phyloP scores from a whole-genome alignment of 2,888 invertebrate species.

The Chrysolina americana region DNA sequence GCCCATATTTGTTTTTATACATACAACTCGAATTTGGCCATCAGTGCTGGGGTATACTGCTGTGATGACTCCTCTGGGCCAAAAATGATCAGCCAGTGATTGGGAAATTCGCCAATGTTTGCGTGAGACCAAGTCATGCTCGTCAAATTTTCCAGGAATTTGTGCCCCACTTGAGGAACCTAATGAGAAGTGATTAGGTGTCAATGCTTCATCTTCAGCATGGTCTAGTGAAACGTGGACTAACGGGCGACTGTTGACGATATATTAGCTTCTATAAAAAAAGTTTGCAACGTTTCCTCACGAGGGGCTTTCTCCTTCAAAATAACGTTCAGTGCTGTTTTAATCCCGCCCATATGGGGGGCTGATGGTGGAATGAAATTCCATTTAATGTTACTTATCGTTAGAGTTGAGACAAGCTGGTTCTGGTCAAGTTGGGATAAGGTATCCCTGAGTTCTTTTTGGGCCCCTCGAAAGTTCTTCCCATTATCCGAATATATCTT shows the following conservation, averaged over 20 bases:
- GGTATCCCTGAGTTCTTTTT: neutral
- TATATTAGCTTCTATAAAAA: too few species aligned
- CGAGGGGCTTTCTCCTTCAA: too few species aligned
- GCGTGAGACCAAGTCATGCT: too few species aligned
- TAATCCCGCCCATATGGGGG: neutral
- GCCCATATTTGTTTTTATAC: neutral
- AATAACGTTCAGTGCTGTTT: too few species aligned
- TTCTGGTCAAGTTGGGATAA: neutral
- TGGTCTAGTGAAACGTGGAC: conserved; percentile 10
- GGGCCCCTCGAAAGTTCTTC: neutral
- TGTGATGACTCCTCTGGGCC: neutral
- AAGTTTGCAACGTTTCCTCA: too few species aligned
- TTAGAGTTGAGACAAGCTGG: neutral
- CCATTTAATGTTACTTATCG: neutral
- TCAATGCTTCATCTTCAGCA: conserved; percentile 10
- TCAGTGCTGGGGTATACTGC: neutral
- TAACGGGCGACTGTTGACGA: too few species aligned
- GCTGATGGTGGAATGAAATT: neutral
- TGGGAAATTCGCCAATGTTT: too few species aligned
- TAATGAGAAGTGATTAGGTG: conserved; percentile 19
- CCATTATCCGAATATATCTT: neutral
- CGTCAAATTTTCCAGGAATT: neutral
- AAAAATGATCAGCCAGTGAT: too few species aligned
- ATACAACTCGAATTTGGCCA: neutral
- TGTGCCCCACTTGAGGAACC: conserved; percentile 9